A percentile compares a stretch with the other conserved stretches of the same genome.
phyloP scores from a whole-genome alignment of 2,888 invertebrate genomes.

The Drosophila picticornis region DNA sequence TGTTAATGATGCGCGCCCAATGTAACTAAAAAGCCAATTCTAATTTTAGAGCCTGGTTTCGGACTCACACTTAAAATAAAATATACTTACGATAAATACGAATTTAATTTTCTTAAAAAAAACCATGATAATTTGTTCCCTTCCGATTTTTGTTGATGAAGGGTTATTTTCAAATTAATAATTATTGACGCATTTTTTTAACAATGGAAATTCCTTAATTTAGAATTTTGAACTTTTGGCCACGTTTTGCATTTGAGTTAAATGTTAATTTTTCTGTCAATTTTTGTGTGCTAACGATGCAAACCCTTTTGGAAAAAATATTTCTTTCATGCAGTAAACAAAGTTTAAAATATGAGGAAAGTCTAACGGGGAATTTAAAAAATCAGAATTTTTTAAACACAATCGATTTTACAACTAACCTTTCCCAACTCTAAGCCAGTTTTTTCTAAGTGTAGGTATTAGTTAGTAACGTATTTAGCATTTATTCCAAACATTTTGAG shows the following conservation, averaged over 20 bases:
- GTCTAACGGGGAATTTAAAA: rapidly evolving
- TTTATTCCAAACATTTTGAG: slow-evolving; percentile 44
- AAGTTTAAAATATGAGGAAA: neutral
- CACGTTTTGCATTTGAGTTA: neutral
- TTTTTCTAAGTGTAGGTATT: slow-evolving; percentile 1
- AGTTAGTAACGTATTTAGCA: slow-evolving; percentile 3
- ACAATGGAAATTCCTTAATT: neutral
- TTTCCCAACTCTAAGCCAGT: neutral
- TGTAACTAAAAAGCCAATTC: slow-evolving; percentile 41
- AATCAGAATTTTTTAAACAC: neutral
- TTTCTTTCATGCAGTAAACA: neutral
- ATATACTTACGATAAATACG: neutral
- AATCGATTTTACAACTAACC: neutral
- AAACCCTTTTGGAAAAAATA: neutral
- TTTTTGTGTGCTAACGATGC: neutral
- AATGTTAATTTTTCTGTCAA: neutral
- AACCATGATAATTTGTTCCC: neutral
- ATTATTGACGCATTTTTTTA: neutral
- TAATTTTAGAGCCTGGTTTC: slow-evolving; percentile 8
- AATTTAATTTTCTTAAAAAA: neutral
- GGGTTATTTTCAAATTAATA: neutral
- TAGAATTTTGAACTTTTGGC: neutral
- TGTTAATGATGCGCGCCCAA: slow-evolving; percentile 62
- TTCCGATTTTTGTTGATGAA: neutral
- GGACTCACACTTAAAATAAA: neutral